Evolutionary conservation across 2,888 invertebrate genomes (phyloP), one percentile per base, ranked within the genome.

Genomic region (Lobophora halterata): DNA sequence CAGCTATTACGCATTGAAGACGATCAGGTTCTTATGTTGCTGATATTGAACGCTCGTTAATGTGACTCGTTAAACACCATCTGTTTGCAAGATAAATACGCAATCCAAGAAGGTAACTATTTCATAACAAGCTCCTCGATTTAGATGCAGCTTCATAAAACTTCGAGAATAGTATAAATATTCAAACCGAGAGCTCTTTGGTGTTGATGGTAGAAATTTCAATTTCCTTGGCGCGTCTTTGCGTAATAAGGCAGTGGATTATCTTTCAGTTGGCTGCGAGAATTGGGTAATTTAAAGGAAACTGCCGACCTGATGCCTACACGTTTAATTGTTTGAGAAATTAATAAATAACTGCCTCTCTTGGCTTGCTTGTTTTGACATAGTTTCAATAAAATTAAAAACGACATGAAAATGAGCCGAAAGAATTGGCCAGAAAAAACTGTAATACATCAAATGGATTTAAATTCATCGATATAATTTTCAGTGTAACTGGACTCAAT

Each of bases 111-210:
- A 37, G 39, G 17, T 44, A 50, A 55, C 46, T 49, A 52, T 52
- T 49, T 49, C 50, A 41, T 56, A 56, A 49, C 43, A 39, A 48
- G 45, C 45, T 49, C 31, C 45, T 40, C 23, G 41, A 59, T 51
- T 49, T 55, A 52, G 48, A 44, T 43, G 35, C 50, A 49, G 49
- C 48, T 28, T 55, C 55, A 53, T 53, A 55, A 54, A 56, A 57
- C 51, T 57, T 60, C 38, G 42, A 41, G 29, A 50, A 42, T 45
- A 53, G 53, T 53, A 53, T 54, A 61, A 55, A 61, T 56, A 58
- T 58, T 58, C 52, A 58, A 47, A 48, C 21, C 34, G 17, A 36
- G 35, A 49, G 43, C 45, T 55, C 42, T 49, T 47, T 37, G 31
- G 24, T 50, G 34, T 51, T 45, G 43, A 39, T 20, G 29, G 40